phyloP scores from a whole-genome alignment of 2,888 invertebrate genomes.

The Phrixothrix hirtus region DNA sequence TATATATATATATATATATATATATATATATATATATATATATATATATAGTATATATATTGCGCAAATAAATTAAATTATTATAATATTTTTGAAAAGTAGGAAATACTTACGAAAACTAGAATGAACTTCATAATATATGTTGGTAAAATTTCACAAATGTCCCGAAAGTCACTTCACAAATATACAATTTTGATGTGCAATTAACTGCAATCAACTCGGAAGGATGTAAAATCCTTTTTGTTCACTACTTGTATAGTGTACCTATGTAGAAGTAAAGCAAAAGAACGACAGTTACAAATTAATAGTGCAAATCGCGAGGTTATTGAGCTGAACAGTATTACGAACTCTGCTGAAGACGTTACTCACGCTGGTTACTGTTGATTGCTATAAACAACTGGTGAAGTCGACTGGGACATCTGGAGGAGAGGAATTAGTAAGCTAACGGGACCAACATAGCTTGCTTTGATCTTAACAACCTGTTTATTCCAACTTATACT shows the following conservation, averaged over 20 bases:
- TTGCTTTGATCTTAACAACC: constrained; percentile 34
- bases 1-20: background rate
- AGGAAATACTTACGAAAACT: constrained; percentile 11
- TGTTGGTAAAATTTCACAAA: background rate
- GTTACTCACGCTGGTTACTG: constrained; percentile 19
- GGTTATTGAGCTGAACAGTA: constrained; percentile 27
- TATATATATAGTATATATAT: too few relatives aligned
- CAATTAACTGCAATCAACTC: background rate
- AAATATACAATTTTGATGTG: background rate
- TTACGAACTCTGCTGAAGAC: constrained; percentile 21
- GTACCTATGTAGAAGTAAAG: background rate
- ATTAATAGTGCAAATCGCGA: constrained; percentile 29
- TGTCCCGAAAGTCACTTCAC: background rate
- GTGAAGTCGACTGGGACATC: constrained; percentile 23
- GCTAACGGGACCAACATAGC: constrained; percentile 40
- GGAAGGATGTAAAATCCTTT: background rate
- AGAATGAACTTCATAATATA: background rate
- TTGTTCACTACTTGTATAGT: background rate
- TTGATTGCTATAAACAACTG: constrained; percentile 24
- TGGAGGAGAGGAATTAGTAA: constrained; percentile 28
- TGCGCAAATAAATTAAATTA: background rate
- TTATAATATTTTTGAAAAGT: background rate
- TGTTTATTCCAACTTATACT: constrained; percentile 20
- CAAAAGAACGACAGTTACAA: constrained; percentile 21
- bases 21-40: background rate